Percentiles rank a stretch among this genome's conserved stretches.
phyloP scores from a whole-genome alignment of 2,113 vertebrate genomes.

The Tretioscincus oriximinensis region DNA sequence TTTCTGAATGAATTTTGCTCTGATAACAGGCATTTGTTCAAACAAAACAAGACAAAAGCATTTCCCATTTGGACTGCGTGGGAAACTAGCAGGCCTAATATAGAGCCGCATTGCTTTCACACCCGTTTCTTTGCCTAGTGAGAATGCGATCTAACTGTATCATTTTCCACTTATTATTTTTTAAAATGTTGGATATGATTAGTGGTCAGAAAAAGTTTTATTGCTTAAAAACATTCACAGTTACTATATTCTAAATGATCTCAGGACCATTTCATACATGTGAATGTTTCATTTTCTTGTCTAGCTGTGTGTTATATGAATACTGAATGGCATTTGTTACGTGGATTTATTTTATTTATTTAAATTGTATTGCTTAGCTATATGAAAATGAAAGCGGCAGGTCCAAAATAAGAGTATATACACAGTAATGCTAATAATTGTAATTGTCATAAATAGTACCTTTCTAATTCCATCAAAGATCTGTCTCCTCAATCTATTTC shows the following conservation, averaged over 20 bases:
- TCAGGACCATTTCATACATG: rapidly evolving
- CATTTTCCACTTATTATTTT: not conserved
- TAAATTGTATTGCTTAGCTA: not conserved
- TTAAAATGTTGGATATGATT: not conserved
- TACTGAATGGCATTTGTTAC: not conserved
- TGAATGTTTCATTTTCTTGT: not conserved
- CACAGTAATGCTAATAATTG: not conserved
- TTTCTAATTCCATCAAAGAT: not conserved
- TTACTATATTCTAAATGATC: not conserved
- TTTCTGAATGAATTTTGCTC: too few species aligned
- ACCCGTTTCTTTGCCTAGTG: too few species aligned
- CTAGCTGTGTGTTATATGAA: not conserved
- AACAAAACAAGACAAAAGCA: too few species aligned
- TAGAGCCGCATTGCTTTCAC: too few species aligned
- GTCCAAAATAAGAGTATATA: too few species aligned
- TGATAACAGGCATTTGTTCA: too few species aligned
- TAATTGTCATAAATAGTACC: not conserved
- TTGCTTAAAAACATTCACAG: rapidly evolving
- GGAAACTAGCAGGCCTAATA: too few species aligned
- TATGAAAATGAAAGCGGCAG: not conserved
- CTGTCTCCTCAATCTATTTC: not conserved
- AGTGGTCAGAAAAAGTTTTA: rapidly evolving
- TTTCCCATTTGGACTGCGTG: too few species aligned
- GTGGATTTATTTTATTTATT: not conserved
- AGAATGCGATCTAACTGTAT: not conserved